Evolutionary conservation across 1,140 invertebrate species (phyloP).

Genomic region (Centruroides vittatus): DNA sequence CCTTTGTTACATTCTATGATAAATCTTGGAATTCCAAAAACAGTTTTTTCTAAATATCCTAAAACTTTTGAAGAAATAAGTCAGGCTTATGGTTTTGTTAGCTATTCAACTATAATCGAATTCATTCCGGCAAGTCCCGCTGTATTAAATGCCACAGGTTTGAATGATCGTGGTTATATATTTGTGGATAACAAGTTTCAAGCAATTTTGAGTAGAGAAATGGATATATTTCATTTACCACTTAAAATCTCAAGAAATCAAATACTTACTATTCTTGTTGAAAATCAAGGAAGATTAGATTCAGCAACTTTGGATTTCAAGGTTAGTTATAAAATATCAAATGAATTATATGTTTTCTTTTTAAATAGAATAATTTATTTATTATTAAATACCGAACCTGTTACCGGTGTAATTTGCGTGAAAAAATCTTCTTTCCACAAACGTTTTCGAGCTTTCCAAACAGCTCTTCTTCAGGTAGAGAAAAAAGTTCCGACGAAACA

Average conservation of each 20-base stretch:
- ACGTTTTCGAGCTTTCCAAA: no score
- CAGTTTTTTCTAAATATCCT: constrained; percentile 28
- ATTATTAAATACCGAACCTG: no score
- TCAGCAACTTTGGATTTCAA: background rate
- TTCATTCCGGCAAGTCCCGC: constrained; percentile 34
- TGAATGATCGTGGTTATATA: constrained; percentile 56
- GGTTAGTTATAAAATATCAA: background rate
- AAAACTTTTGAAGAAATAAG: constrained; percentile 46
- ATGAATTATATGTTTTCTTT: no score
- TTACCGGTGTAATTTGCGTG: no score
- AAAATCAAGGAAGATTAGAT: constrained; percentile 56
- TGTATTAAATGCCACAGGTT: constrained; percentile 37
- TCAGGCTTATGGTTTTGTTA: constrained; percentile 43
- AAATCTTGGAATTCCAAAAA: background rate
- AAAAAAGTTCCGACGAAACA: no score
- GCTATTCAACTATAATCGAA: constrained; percentile 50
- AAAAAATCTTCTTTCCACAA: no score
- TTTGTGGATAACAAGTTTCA: constrained; percentile 43
- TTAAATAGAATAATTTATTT: no score
- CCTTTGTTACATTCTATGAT: background rate
- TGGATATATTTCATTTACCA: constrained; percentile 35
- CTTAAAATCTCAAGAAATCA: constrained; percentile 38
- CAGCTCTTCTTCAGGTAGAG: no score
- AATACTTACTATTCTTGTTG: constrained; percentile 52
- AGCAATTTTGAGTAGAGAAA: constrained; percentile 45